Evolutionary conservation across 2,113 vertebrate genomes (phyloP).

Genomic region (Oryzias curvinotus): DNA sequence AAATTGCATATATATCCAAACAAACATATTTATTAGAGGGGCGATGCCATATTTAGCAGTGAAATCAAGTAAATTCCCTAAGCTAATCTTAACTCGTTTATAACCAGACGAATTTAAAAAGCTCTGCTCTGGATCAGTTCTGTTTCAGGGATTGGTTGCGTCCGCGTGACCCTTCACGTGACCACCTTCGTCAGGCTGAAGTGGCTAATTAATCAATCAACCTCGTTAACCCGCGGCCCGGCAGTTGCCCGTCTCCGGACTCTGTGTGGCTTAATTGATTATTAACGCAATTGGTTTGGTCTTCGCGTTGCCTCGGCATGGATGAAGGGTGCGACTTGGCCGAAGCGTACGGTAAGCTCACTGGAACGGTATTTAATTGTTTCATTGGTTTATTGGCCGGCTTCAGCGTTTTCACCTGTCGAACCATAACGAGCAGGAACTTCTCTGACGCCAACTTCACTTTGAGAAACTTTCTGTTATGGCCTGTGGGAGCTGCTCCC

Average conservation of each 20-base stretch:
- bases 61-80: background rate
- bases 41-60: too few relatives aligned
- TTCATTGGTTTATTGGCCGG: constrained; percentile 46
- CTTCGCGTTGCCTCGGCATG: constrained; percentile 52
- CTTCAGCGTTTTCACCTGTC: background rate
- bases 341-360: constrained; percentile 70
- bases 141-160: constrained; percentile 54
- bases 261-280: constrained; percentile 58
- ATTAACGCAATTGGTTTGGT: constrained; percentile 58
- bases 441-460: background rate
- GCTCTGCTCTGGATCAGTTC: background rate
- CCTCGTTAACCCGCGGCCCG: constrained; percentile 10
- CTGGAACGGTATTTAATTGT: background rate
- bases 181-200: constrained; percentile 17
- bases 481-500: constrained; percentile 22
- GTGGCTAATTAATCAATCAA: constrained; percentile 66
- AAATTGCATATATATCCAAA: too few relatives aligned
- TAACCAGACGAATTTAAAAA: background rate
- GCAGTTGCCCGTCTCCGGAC: constrained; percentile 4
- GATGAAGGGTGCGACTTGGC: constrained; percentile 50
- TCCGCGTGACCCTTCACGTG: constrained; percentile 29
- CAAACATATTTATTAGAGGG: too few relatives aligned
- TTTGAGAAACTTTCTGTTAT: constrained; percentile 2
- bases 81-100: background rate
- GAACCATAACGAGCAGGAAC: too few relatives aligned